These are phyloP conservation scores for Anthopleura sola DNA, from an alignment of 64 coral and sea anemone genomes.

Conservation along the genomic window DNA sequence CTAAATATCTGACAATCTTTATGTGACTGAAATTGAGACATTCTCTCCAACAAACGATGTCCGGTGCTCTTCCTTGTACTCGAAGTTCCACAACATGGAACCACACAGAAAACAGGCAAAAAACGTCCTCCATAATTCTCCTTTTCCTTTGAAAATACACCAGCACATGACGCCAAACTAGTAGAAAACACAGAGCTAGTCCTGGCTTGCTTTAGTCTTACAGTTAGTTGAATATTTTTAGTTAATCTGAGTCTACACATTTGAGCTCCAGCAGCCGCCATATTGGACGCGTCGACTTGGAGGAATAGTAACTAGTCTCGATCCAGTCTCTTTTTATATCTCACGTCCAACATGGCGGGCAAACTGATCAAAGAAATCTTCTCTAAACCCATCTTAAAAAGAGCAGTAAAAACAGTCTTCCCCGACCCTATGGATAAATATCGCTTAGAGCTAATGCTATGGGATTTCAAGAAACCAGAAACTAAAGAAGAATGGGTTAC, in stretches of 20 bases:
- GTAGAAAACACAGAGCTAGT: background rate
- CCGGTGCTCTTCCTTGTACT: background rate
- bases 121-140: background rate
- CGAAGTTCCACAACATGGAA: background rate
- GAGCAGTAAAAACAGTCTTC: conserved; percentile 66
- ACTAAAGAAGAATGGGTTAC: conserved; percentile 66
- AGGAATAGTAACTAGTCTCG: background rate
- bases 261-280: conserved; percentile 23
- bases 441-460: conserved; percentile 72
- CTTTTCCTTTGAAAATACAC: background rate
- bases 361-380: conserved; percentile 59
- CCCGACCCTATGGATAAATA: conserved; percentile 88
- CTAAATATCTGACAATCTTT: background rate
- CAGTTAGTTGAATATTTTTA: background rate
- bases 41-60: background rate
- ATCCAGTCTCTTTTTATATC: background rate
- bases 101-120: background rate
- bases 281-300: conserved; percentile 16
- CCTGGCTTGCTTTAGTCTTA: background rate
- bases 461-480: conserved; percentile 78
- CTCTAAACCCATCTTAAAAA: conserved; percentile 51
- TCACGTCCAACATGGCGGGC: conserved; percentile 59
- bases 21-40: background rate
- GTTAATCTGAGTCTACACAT: background rate
- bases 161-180: background rate